Percentiles rank a stretch among this genome's conserved stretches.
Conservation (phyloP, 1,140 invertebrate species). For the Heliothis subflexa region DNA sequence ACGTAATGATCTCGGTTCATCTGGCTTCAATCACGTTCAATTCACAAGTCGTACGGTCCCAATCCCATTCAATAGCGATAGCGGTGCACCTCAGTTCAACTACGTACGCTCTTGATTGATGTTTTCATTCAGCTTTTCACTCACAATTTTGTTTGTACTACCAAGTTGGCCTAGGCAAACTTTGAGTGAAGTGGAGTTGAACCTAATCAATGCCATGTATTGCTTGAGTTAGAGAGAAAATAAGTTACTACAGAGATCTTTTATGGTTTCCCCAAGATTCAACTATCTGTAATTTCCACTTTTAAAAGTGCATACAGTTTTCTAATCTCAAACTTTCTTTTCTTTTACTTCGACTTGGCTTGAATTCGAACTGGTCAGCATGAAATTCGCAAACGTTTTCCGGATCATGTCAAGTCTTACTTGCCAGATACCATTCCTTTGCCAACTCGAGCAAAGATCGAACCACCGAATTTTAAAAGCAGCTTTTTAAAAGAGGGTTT, state of each 20-base stretch:
- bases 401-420: conserved; percentile 13
- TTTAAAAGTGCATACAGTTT: conserved; percentile 12
- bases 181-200: neutral
- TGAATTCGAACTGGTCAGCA: conserved; percentile 5
- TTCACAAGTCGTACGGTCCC: conserved; percentile 44
- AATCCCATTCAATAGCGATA: conserved; percentile 50
- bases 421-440: conserved; percentile 15
- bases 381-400: conserved; percentile 15
- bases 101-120: conserved; percentile 33
- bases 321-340: neutral
- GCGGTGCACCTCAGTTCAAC: conserved; percentile 26
- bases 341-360: conserved; percentile 19
- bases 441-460: neutral
- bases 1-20: conserved; percentile 57
- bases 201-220: neutral
- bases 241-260: too few relatives aligned
- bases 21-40: conserved; percentile 56
- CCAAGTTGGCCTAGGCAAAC: neutral
- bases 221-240: too few relatives aligned
- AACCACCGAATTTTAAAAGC: neutral
- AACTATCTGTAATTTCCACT: too few relatives aligned
- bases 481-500: neutral
- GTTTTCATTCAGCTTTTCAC: conserved; percentile 34
- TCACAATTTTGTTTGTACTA: conserved; percentile 23
- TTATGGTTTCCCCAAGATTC: too few relatives aligned